Evolutionary conservation across 2,888 invertebrate genomes (phyloP), one percentile per base, ranked within the genome.

Genomic region (Lasioglossum marginatum): DNA sequence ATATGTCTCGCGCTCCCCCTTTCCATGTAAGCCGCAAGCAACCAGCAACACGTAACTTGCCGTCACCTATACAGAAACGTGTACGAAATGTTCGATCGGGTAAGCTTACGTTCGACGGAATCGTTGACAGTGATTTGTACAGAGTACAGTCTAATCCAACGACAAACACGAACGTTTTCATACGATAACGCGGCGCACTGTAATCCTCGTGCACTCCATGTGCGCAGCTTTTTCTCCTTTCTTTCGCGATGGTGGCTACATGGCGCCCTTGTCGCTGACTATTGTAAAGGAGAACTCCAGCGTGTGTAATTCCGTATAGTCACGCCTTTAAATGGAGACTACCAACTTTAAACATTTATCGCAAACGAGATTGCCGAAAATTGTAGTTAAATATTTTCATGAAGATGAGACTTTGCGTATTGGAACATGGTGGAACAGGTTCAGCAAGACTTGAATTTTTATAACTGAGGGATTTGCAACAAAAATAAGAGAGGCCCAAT

Each of bases 1-100:
- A 93, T 93, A 93, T 91, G 92, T 90, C 90, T 90, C 87, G 87
- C 85, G 83, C 74, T 83, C 86, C 83, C 91, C 85, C 79, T 78
- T 82, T 71, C 66, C 48, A 77, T 72, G 72, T 52, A 45, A 57
- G n/a, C 12, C 48, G 52, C 74, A 57, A 37, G 68, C 70, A 71
- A 72, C 86, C 81, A 71, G 63, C 77, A 85, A 85, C 81, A 71
- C 70, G 71, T 77, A 83, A 79, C 34, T 74, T 40, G n/a, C 40
- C 66, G 43, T 80, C 76, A 27, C 60, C 45, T n/a, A 70, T 40
- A n/a, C 40, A 37, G 5, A 12, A 34, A 23, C 10, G 71, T 16
- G 16, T 45, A 45, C 74, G 73, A 76, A 82, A 72, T 45, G 48
- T 71, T 68, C 70, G 77, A 74, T 86, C 68, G 45, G 74, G 60